These are phyloP conservation scores for Hyperoodon ampullatus DNA, from an alignment of 2,113 vertebrate genomes.

Conservation along the genomic window DNA sequence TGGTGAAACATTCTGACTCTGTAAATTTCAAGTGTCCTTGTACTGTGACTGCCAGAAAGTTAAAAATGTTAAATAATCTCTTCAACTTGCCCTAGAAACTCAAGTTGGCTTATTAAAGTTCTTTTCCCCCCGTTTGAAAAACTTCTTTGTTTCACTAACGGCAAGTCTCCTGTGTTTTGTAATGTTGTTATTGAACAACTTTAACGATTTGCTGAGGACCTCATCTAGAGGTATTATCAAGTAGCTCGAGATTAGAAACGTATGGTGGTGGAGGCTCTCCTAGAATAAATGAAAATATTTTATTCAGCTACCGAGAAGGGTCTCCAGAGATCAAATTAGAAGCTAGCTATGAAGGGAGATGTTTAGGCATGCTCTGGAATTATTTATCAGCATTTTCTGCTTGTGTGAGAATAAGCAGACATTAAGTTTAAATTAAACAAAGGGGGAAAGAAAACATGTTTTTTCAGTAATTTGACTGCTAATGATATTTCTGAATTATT, in stretches of 20 bases:
- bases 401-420: constrained; percentile 88
- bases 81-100: constrained; percentile 82
- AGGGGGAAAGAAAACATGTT: constrained; percentile 84
- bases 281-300: constrained; percentile 89
- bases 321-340: constrained; percentile 93
- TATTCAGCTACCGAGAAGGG: constrained; percentile 86
- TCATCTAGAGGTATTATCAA: constrained; percentile 87
- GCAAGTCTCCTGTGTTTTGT: constrained; percentile 88
- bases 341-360: constrained; percentile 90
- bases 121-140: constrained; percentile 75
- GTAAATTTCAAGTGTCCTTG: constrained; percentile 36
- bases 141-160: constrained; percentile 85
- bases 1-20: constrained; percentile 54
- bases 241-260: constrained; percentile 87
- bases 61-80: constrained; percentile 82
- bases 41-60: constrained; percentile 54
- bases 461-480: constrained; percentile 87
- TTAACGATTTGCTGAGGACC: constrained; percentile 91
- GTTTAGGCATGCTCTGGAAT: constrained; percentile 91
- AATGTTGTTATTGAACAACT: constrained; percentile 89
- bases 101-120: constrained; percentile 82
- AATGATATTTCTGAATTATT: constrained; percentile 90
- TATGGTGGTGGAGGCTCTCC: constrained; percentile 85
- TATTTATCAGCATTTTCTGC: constrained; percentile 91
- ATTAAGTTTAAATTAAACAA: constrained; percentile 92